Conservation (phyloP, 2,113 vertebrate genomes). For the Shinisaurus crocodilurus region DNA sequence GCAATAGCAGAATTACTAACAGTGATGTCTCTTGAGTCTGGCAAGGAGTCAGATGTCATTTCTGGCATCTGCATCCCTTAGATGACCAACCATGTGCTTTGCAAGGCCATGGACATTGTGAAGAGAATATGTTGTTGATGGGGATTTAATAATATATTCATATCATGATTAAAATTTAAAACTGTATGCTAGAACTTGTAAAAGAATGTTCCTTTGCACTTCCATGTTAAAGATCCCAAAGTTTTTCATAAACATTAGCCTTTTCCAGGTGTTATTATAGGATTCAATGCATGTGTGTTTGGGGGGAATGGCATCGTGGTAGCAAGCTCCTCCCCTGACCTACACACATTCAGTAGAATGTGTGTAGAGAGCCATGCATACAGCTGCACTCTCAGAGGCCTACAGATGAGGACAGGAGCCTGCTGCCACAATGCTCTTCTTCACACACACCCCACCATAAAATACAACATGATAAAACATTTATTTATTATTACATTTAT, state of each 20-base stretch:
- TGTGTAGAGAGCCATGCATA: neutral
- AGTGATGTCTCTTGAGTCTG: constrained; percentile 17
- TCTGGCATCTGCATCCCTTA: constrained; percentile 1
- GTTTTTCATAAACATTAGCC: neutral
- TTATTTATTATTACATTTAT: too few species aligned
- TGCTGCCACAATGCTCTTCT: too few species aligned
- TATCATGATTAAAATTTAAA: neutral
- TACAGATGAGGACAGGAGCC: neutral
- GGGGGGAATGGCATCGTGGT: too few species aligned
- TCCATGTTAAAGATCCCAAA: neutral
- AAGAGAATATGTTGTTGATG: neutral
- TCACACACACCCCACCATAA: too few species aligned
- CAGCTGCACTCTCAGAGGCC: neutral
- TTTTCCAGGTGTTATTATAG: neutral
- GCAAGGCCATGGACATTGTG: neutral
- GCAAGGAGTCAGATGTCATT: constrained; percentile 26
- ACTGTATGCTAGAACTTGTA: neutral
- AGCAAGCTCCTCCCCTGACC: neutral
- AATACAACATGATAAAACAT: too few species aligned
- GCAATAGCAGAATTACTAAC: neutral
- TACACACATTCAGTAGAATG: neutral
- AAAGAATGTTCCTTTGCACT: neutral
- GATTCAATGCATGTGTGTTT: neutral
- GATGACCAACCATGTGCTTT: neutral
- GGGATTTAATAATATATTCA: neutral